Evolutionary conservation across 2,888 invertebrate genomes (phyloP), one percentile per base, ranked within the genome.

Genomic region (Argyresthia goedartella): DNA sequence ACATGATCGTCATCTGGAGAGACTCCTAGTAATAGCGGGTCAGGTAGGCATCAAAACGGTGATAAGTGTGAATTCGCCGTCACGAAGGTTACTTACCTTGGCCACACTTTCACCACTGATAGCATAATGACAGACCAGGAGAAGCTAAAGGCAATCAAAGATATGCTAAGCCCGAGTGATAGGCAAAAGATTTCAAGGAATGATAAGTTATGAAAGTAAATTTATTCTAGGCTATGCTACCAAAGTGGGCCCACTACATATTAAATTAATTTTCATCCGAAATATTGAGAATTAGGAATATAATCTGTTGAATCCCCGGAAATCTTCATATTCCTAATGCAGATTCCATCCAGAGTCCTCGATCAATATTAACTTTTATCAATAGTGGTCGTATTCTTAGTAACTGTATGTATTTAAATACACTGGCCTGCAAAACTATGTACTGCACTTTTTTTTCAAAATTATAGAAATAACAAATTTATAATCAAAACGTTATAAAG

Each of bases 1-100:
- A 33, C 59, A 62, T 43, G 57, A 62, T 47, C n/a, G n/a, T 15
- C 52, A 59, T 7, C 48, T 62, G n/a, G 45, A 44, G 0, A 42
- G 47, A 0, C 49, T 62, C 13, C 51, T 60, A 39, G 44, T 55
- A 14, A 52, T 54, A 42, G 58, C 57, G 1, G n/a, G 53, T 14
- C 15, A 56, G 35, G 52, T 58, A 15, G 54, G 52, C 49, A 35
- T 62, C 44, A 60, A 60, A 52, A 59, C 35, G 54, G 53, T 36
- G 44, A 54, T 8, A 56, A 60, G 45, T 60, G 59, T 8, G 25
- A 45, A 9, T 43, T 51, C 33, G 9, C 44, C 33, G 43, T 51
- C 13, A 39, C 15, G 13, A 13, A 51, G n/a, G 51, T 51, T 9
- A 44, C 16, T 2, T 51, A 51, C 13, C 11, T 51, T 4, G 51